Percentiles rank a stretch among this genome's conserved stretches.
These are phyloP conservation scores for Serinus canaria DNA, from an alignment of 2,113 vertebrate genomes.

Conservation along the genomic window DNA sequence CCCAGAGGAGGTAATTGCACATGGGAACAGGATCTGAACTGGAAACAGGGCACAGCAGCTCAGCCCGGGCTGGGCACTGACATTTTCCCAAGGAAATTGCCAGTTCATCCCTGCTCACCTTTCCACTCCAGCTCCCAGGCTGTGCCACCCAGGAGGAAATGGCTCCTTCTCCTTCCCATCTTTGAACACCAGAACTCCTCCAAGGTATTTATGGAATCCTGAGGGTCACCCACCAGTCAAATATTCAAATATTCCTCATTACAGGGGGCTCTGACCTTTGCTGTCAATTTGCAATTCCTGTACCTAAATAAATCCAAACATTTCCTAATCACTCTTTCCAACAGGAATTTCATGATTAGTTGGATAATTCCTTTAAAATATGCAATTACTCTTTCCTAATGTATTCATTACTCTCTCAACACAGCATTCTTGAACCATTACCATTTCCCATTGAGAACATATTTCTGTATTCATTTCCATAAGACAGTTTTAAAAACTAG, in stretches of 20 bases:
- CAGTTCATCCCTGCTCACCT: background rate
- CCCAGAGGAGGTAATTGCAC: background rate
- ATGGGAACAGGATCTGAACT: background rate
- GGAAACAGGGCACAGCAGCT: background rate
- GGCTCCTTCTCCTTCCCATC: background rate
- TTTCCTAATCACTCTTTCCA: background rate
- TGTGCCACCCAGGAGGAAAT: fast-evolving
- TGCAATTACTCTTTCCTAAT: conserved; percentile 10
- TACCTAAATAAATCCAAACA: background rate
- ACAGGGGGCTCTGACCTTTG: background rate
- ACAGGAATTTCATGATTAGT: background rate
- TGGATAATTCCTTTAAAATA: conserved; percentile 23
- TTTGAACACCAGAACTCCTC: background rate
- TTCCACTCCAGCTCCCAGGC: background rate
- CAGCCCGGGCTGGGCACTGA: background rate
- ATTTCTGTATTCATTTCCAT: conserved; percentile 15
- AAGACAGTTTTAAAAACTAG: background rate
- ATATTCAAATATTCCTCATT: background rate
- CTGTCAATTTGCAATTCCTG: background rate
- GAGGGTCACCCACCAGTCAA: background rate
- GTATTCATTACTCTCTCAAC: background rate
- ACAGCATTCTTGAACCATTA: background rate
- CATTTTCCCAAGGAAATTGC: background rate
- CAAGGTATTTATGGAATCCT: background rate
- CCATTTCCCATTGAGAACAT: conserved; percentile 13